A percentile compares a stretch with the other conserved stretches of the same genome.
Conservation (phyloP, 2,888 invertebrate species). For the Portevinia maculata region DNA sequence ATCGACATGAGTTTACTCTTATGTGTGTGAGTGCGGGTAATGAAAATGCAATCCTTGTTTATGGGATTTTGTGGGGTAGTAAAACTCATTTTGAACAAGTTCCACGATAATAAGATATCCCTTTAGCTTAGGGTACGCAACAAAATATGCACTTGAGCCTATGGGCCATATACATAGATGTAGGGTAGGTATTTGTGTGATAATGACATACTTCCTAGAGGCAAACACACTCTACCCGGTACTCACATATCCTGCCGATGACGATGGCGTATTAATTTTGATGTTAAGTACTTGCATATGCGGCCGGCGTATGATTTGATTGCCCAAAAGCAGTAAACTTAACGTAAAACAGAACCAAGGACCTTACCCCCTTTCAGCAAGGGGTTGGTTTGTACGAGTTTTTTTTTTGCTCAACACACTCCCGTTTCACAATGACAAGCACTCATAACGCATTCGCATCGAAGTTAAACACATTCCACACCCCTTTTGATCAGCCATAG, state of each 20-base stretch:
- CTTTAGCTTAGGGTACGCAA: constrained; percentile 15
- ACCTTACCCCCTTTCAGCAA: constrained; percentile 50
- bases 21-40: constrained; percentile 40
- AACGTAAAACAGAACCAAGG: constrained; percentile 47
- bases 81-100: constrained; percentile 65
- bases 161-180: background rate
- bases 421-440: constrained; percentile 62
- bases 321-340: constrained; percentile 68
- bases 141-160: background rate
- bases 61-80: constrained; percentile 62
- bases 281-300: constrained; percentile 69
- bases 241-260: constrained; percentile 11
- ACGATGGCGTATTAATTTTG: constrained; percentile 73
- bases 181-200: constrained; percentile 26
- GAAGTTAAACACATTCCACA: constrained; percentile 69
- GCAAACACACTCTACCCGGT: constrained; percentile 29
- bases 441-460: constrained; percentile 67
- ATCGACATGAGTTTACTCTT: constrained; percentile 31
- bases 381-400: constrained; percentile 3
- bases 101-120: constrained; percentile 38
- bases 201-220: constrained; percentile 71
- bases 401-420: constrained; percentile 1
- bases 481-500: constrained; percentile 59
- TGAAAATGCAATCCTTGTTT: constrained; percentile 71
- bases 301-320: constrained; percentile 57